Evolutionary conservation across 2,113 vertebrate species (phyloP).

Genomic region (Isurus oxyrinchus): DNA sequence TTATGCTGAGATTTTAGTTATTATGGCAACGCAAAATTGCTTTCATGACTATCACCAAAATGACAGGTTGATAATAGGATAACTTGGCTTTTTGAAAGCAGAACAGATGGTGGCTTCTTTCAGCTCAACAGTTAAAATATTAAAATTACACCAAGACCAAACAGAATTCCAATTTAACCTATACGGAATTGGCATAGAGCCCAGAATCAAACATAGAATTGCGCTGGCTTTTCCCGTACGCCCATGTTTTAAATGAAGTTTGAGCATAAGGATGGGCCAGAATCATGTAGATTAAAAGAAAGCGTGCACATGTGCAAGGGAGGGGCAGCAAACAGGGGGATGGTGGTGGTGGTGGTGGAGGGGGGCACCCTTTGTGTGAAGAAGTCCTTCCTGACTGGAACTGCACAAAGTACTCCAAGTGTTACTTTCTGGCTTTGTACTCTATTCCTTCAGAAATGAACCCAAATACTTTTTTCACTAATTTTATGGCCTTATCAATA

Average conservation of each 20-base stretch:
- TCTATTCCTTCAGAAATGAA: neutral
- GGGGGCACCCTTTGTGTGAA: neutral
- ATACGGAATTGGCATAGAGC: neutral
- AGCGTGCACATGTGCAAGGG: neutral
- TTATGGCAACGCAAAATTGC: neutral
- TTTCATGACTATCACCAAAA: neutral
- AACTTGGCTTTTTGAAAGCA: neutral
- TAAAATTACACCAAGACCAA: neutral
- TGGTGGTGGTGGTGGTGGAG: too few relatives aligned
- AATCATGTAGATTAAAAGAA: neutral
- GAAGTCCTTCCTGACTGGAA: neutral
- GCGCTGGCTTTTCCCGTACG: neutral
- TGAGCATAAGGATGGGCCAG: too few relatives aligned
- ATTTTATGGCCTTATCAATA: neutral
- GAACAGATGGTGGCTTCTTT: neutral
- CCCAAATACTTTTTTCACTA: neutral
- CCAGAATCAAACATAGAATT: neutral
- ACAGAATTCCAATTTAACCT: neutral
- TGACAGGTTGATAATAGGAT: neutral
- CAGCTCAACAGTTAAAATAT: neutral
- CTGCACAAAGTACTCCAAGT: neutral
- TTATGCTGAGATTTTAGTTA: too few relatives aligned
- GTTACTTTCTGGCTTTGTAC: neutral
- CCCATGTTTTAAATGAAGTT: neutral
- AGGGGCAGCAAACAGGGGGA: too few relatives aligned